phyloP scores from a whole-genome alignment of 2,888 invertebrate species.

The Heliconius aoede region DNA sequence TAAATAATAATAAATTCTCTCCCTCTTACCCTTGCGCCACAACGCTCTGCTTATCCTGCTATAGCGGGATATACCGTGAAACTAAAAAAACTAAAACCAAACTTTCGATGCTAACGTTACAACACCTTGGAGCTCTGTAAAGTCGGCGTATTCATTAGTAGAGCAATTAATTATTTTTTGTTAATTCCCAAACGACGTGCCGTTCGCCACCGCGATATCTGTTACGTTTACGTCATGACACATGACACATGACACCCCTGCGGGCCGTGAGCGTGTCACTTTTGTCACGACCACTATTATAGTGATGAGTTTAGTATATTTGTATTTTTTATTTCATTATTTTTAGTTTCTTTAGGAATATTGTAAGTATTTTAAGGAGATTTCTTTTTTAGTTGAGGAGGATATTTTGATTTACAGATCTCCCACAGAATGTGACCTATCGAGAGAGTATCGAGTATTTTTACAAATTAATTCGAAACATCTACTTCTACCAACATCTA shows the following conservation, averaged over 20 bases:
- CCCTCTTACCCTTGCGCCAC: no score
- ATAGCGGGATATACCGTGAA: neutral
- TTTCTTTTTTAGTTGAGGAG: no score
- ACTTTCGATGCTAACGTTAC: conserved; percentile 51
- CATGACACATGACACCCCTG: conserved; percentile 23
- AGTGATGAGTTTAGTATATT: conserved; percentile 27
- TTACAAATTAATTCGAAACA: neutral
- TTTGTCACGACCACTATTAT: conserved; percentile 42
- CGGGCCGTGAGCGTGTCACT: conserved; percentile 49
- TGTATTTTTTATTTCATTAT: neutral
- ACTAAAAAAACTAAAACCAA: neutral
- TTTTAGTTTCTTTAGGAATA: neutral
- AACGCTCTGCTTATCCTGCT: no score
- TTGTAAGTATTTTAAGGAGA: neutral
- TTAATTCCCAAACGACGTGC: conserved; percentile 67
- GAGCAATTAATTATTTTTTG: conserved; percentile 80
- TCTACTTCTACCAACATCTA: no score
- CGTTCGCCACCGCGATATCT: conserved; percentile 52
- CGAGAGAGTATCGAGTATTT: neutral
- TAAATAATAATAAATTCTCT: no score
- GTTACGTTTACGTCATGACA: conserved; percentile 26
- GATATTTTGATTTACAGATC: neutral
- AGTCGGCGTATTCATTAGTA: conserved; percentile 74
- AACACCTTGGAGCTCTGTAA: conserved; percentile 51
- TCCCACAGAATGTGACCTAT: neutral